These are phyloP conservation scores for Mormyrus iriodes DNA, from an alignment of 2,113 vertebrate species.

Conservation along the genomic window DNA sequence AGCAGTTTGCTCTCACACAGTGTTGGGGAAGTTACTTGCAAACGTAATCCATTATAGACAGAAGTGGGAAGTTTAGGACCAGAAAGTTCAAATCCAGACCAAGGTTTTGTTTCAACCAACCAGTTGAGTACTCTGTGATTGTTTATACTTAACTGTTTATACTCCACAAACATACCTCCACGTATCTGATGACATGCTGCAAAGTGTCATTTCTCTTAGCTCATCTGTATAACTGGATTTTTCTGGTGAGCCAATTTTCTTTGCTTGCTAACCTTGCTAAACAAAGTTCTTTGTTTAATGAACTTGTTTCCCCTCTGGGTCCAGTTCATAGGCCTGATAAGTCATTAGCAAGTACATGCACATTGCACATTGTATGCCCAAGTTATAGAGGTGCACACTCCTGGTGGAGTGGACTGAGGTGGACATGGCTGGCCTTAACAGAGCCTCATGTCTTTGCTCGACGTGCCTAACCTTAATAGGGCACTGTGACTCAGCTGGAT, in stretches of 20 bases:
- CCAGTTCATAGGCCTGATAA: not conserved
- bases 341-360: not conserved
- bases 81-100: too few species aligned
- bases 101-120: not conserved
- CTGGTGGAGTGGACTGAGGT: not conserved
- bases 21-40: not conserved
- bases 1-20: not conserved
- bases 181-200: not conserved
- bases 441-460: not conserved
- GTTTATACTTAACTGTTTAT: not conserved
- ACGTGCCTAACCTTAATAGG: not conserved
- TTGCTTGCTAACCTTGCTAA: too few species aligned
- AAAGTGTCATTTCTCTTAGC: not conserved
- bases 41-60: not conserved
- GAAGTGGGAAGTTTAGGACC: not conserved
- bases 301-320: not conserved
- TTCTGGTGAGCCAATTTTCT: not conserved
- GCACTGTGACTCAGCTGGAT: not conserved
- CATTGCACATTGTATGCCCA: not conserved
- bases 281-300: not conserved
- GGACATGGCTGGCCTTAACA: not conserved
- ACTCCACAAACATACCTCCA: not conserved
- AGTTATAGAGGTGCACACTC: not conserved
- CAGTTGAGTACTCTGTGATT: not conserved
- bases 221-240: not conserved